These are phyloP conservation scores for Philopotamus ludificatus DNA, from an alignment of 1,140 invertebrate species.

Conservation along the genomic window DNA sequence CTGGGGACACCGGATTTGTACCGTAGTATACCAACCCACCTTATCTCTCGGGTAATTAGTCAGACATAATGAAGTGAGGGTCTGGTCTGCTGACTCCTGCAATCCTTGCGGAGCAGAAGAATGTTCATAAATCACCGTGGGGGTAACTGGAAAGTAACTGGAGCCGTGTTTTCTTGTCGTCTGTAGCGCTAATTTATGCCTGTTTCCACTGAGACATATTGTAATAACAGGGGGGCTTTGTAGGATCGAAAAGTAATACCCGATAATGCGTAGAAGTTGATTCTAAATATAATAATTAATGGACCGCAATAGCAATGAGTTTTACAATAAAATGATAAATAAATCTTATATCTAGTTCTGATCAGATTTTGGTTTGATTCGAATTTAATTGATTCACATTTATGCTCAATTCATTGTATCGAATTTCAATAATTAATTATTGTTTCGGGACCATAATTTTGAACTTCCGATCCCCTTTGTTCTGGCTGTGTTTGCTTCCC, in stretches of 20 bases:
- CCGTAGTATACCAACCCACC: constrained; percentile 15
- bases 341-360: too few species aligned
- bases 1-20: constrained; percentile 33
- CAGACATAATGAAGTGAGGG: constrained; percentile 35
- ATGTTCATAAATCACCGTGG: constrained; percentile 32
- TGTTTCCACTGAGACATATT: constrained; percentile 30
- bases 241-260: too few species aligned
- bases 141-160: constrained; percentile 32
- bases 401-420: too few species aligned
- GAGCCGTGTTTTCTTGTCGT: constrained; percentile 30
- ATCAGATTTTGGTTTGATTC: too few species aligned
- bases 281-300: too few species aligned
- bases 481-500: neutral
- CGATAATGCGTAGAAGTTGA: too few species aligned
- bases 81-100: constrained; percentile 4
- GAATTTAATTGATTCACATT: too few species aligned
- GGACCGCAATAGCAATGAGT: too few species aligned
- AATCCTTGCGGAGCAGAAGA: constrained; percentile 3
- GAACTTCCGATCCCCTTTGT: neutral
- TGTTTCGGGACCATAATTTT: too few species aligned
- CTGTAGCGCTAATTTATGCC: constrained; percentile 33
- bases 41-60: constrained; percentile 39
- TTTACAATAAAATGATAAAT: too few species aligned
- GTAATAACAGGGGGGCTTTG: constrained; percentile 22
- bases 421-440: too few species aligned